phyloP scores from a whole-genome alignment of 2,797 vertebrate genomes.

The Parotocinclus haroldoi region DNA sequence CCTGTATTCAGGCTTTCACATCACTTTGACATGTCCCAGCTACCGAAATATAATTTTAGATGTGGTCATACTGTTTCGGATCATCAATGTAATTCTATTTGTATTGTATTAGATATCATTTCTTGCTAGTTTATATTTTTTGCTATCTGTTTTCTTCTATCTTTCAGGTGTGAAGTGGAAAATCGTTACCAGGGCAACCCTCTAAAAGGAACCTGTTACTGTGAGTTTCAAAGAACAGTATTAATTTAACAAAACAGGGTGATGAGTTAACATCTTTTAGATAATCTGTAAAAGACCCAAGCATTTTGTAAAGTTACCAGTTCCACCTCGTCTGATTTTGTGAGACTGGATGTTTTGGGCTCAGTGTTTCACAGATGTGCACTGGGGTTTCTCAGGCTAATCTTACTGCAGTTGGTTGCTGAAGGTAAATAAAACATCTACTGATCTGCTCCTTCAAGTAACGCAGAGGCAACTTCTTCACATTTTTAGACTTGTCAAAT shows the following conservation, averaged over 20 bases:
- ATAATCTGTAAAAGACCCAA: too few species aligned
- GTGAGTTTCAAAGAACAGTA: conserved; percentile 75
- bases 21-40: too few species aligned
- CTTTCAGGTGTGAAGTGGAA: conserved; percentile 91
- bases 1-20: too few species aligned
- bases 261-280: not conserved
- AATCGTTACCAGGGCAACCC: conserved; percentile 98
- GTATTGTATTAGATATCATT: not conserved
- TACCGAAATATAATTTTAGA: too few species aligned
- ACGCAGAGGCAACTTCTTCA: not conserved
- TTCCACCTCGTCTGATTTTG: conserved; percentile 7
- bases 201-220: conserved; percentile 97
- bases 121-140: not conserved
- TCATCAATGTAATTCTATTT: too few species aligned
- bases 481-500: not conserved
- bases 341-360: not conserved
- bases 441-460: not conserved
- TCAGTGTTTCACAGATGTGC: not conserved
- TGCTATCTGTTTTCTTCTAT: not conserved
- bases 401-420: too few species aligned
- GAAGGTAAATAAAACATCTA: too few species aligned
- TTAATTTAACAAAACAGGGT: conserved; percentile 6
- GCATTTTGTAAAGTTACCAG: not conserved
- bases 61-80: too few species aligned
- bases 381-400: not conserved